phyloP scores from a whole-genome alignment of 2,888 invertebrate genomes.

The Hirtodrosophila histrioides region DNA sequence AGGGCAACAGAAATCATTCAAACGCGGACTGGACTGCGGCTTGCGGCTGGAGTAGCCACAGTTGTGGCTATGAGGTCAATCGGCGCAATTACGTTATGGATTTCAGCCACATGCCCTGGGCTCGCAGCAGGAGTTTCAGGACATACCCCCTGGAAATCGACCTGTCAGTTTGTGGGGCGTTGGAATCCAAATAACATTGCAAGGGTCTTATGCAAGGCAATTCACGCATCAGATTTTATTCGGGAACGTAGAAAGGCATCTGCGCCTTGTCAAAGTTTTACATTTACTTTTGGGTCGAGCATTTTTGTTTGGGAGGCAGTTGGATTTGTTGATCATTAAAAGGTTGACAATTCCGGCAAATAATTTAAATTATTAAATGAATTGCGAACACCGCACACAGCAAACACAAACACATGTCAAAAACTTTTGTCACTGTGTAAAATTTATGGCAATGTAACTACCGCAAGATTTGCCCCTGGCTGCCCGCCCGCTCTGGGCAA shows the following conservation, averaged over 20 bases:
- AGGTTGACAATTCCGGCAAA: constrained; percentile 37
- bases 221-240: no score
- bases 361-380: constrained; percentile 64
- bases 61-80: constrained; percentile 66
- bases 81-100: constrained; percentile 56
- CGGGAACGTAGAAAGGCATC: not conserved
- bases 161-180: no score
- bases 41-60: constrained; percentile 49
- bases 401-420: constrained; percentile 54
- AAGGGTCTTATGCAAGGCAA: not conserved
- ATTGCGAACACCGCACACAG: constrained; percentile 33
- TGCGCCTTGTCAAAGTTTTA: constrained; percentile 28
- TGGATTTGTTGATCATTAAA: constrained; percentile 44
- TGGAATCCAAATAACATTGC: not conserved
- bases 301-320: constrained; percentile 26
- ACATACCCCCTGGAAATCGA: no score
- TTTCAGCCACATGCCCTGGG: constrained; percentile 7
- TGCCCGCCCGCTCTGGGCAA: constrained; percentile 22
- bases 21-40: constrained; percentile 64
- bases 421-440: constrained; percentile 60
- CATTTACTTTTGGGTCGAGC: constrained; percentile 2
- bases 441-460: constrained; percentile 58
- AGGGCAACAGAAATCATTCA: constrained; percentile 45
- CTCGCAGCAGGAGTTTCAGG: not conserved
- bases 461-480: constrained; percentile 35